These are phyloP conservation scores for Chelon auratus DNA, from an alignment of 2,797 vertebrate genomes.

Conservation along the genomic window DNA sequence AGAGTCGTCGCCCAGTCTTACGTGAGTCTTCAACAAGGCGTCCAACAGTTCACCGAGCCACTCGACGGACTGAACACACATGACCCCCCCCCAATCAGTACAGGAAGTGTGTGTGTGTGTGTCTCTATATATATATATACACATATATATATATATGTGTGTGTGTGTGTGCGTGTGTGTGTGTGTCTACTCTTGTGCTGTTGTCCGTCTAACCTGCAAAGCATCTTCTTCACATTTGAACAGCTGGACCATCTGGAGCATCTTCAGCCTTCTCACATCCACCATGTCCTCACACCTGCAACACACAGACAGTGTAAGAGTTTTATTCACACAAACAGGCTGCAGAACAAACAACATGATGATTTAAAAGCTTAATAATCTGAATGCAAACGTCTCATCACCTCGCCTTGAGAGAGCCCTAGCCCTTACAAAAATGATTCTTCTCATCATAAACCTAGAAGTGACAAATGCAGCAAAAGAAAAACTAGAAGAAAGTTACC, in stretches of 20 bases:
- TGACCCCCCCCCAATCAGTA: neutral
- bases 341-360: no score
- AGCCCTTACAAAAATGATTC: no score
- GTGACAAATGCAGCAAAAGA: no score
- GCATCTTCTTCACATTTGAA: slow-evolving; percentile 99
- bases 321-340: no score
- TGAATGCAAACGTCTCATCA: no score
- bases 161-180: neutral
- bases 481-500: slow-evolving; percentile 34
- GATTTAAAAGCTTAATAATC: no score
- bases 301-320: neutral
- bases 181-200: neutral
- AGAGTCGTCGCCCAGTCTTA: slow-evolving; percentile 92
- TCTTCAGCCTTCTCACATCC: slow-evolving; percentile 96
- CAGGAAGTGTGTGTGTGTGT: no score
- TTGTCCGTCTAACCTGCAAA: slow-evolving; percentile 87
- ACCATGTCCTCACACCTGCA: slow-evolving; percentile 99
- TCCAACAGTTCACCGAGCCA: slow-evolving; percentile 97
- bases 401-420: no score
- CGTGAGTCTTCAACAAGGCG: slow-evolving; percentile 95
- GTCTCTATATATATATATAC: no score
- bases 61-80: slow-evolving; percentile 89
- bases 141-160: neutral
- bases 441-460: no score
- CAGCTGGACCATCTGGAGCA: slow-evolving; percentile 99